Evolutionary conservation across 1,140 invertebrate species (phyloP).

Genomic region (Atta cephalotes): DNA sequence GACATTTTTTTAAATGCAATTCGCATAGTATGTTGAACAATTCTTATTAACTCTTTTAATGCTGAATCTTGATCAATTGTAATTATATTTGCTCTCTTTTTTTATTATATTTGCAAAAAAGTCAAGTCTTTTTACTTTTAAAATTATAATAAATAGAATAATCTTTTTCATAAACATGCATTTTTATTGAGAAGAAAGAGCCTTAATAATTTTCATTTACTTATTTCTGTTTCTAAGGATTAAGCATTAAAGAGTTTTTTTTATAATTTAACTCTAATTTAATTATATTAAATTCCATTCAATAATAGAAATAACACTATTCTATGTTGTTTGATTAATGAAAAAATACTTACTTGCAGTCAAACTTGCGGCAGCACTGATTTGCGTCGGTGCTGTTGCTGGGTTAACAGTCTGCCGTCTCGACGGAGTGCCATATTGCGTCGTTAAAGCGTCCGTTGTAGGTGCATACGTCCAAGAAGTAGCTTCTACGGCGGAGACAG

Average conservation of each 20-base stretch:
- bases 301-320: neutral
- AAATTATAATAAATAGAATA: neutral
- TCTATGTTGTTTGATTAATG: neutral
- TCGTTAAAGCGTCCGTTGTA: constrained; percentile 67
- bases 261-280: neutral
- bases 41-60: neutral
- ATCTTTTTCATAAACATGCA: neutral
- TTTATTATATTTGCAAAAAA: neutral
- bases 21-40: neutral
- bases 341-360: constrained; percentile 78
- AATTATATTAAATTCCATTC: neutral
- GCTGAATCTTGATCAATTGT: neutral
- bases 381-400: constrained; percentile 65
- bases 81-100: neutral
- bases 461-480: constrained; percentile 75
- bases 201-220: neutral
- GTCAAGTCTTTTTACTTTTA: neutral
- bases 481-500: constrained; percentile 58
- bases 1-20: neutral
- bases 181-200: neutral
- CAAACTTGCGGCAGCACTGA: constrained; percentile 79
- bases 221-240: neutral
- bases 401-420: constrained; percentile 73
- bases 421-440: constrained; percentile 69
- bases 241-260: neutral